Evolutionary conservation across 2,888 invertebrate genomes (phyloP), one percentile per base, ranked within the genome.

Genomic region (Heliconius aoede): DNA sequence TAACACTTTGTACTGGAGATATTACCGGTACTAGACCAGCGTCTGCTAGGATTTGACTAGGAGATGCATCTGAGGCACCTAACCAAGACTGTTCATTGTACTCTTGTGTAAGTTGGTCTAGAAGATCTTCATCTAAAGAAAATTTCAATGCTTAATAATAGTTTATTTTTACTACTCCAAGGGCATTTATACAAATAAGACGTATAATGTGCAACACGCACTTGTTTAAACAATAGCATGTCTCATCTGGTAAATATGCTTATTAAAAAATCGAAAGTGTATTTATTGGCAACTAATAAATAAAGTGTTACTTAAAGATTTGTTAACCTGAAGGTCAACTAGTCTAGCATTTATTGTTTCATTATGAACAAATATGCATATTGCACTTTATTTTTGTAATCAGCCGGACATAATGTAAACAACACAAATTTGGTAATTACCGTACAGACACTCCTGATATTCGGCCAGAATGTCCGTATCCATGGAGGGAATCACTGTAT

Each of bases 41-140:
- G 85, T 93, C 94, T 73, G 95, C 94, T 81, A 95, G 83, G 72
- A 95, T 95, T 84, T 95, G 92, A 86, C 91, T 94, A 2, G 94
- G 94, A 24, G 94, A 90, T 21, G 93, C 94, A 86, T 95, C 93
- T 51, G 91, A 86, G 28, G 87, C 89, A 84, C 94, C 92, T 77
- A 94, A 81, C 72, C 94, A 81, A 32, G 94, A 94, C 18, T 93
- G 90, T 90, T 93, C 92, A 82, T 90, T 90, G 79, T 90, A 91
- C 40, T 94, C 93, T 72, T 89, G 90, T 13, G 88, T 89, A 40
- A 95, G 84, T 74, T 93, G 91, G 26, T 94, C 91, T 62, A 95
- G 84, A 84, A 94, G 91, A 84, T 94, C 92, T 80, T 92, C 92
- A 81, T 87, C 94, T 93, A 81, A 79, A 88, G 84, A 60, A 72